phyloP scores from a whole-genome alignment of 2,888 invertebrate species.

The Phaedon cochleariae region DNA sequence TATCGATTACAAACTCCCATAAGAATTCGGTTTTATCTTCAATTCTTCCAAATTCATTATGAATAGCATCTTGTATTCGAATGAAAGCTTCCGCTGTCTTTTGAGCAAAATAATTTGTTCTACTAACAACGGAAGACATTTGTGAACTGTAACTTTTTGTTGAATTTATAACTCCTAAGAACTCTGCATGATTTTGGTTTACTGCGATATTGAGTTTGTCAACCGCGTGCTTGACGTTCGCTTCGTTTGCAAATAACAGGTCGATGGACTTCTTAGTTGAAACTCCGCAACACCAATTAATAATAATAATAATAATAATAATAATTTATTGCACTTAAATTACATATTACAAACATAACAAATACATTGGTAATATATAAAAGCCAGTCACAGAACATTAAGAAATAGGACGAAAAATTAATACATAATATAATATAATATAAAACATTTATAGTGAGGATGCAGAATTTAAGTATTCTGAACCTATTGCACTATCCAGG shows the following conservation, averaged over 20 bases:
- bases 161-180: not conserved
- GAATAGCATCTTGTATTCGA: not conserved
- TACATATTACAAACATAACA: too few relatives aligned
- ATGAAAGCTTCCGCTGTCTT: not conserved
- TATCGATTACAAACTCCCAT: not conserved
- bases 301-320: too few relatives aligned
- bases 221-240: not conserved
- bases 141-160: not conserved
- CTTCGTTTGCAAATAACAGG: not conserved
- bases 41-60: not conserved
- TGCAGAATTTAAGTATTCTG: too few relatives aligned
- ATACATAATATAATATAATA: too few relatives aligned
- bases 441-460: too few relatives aligned
- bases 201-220: not conserved
- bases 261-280: not conserved
- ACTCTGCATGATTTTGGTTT: not conserved
- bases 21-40: not conserved
- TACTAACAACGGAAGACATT: not conserved
- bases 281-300: slow-evolving; percentile 4
- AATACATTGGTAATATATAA: too few relatives aligned
- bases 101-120: not conserved
- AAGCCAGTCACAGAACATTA: too few relatives aligned
- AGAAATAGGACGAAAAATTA: too few relatives aligned
- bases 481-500: too few relatives aligned
- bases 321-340: too few relatives aligned